Evolutionary conservation across 2,888 invertebrate species (phyloP).

Genomic region (Cheilosia grossa): DNA sequence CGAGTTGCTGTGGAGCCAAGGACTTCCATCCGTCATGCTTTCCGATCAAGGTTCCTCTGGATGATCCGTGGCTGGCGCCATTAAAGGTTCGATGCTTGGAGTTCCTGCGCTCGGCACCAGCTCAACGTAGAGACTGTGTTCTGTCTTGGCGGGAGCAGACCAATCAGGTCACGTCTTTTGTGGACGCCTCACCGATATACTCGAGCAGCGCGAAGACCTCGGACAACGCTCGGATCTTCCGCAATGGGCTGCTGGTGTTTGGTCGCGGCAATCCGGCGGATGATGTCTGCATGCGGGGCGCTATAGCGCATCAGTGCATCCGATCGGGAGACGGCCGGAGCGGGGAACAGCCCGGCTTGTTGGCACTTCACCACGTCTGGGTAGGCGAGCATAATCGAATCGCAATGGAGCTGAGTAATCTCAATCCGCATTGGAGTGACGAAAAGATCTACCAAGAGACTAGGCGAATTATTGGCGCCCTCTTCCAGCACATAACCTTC

Average conservation of each 20-base stretch:
- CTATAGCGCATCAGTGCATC: slow-evolving; percentile 90
- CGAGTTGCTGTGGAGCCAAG: slow-evolving; percentile 87
- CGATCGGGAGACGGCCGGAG: slow-evolving; percentile 91
- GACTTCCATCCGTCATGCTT: slow-evolving; percentile 93
- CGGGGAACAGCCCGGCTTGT: slow-evolving; percentile 89
- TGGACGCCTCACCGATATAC: slow-evolving; percentile 93
- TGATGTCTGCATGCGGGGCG: slow-evolving; percentile 89
- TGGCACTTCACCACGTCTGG: slow-evolving; percentile 83
- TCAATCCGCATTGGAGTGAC: slow-evolving; percentile 95
- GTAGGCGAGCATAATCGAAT: slow-evolving; percentile 86
- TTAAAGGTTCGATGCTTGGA: slow-evolving; percentile 91
- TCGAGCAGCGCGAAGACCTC: slow-evolving; percentile 90
- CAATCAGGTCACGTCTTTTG: slow-evolving; percentile 91
- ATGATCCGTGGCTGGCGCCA: slow-evolving; percentile 89
- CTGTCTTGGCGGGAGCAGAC: slow-evolving; percentile 93
- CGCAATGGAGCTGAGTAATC: slow-evolving; percentile 87
- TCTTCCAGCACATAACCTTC: slow-evolving; percentile 93
- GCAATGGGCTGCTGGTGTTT: slow-evolving; percentile 88
- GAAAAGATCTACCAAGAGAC: slow-evolving; percentile 94
- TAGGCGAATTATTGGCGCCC: slow-evolving; percentile 91
- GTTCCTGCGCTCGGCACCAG: slow-evolving; percentile 92
- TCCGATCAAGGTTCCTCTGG: slow-evolving; percentile 89
- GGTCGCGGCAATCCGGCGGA: slow-evolving; percentile 88
- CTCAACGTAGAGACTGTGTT: slow-evolving; percentile 90
- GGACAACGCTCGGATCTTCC: slow-evolving; percentile 89